Evolutionary conservation across 2,888 invertebrate genomes (phyloP), one percentile per base, ranked within the genome.

Genomic region (Muscina levida): DNA sequence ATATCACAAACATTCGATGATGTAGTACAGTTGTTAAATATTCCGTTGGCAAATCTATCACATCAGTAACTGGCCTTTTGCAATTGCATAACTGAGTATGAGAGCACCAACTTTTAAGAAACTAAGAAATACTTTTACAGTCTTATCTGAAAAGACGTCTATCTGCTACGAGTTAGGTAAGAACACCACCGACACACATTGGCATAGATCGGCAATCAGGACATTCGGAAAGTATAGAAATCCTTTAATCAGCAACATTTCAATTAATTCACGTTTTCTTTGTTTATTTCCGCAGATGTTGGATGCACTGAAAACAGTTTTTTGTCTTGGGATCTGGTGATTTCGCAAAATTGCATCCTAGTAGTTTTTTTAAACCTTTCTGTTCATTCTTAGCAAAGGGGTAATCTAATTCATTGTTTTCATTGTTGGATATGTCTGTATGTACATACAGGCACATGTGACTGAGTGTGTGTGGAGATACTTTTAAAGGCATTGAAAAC

Each of bases 301-400:
- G 19, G 37, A 4, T 8, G 48, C 15, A 31, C 3, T 31, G 31
- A 8, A 31, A 8, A 31, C 8, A 8, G 31, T 5, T 31, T n/a
- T 31, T 42, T 37, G n/a, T 53, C 24, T 59, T 17, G 1, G 4
- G 15, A 22, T 71, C 31, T 22, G 19, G 22, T 8, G 42, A 42
- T 62, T 70, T 73, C 37, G 78, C 71, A 42, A 79, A 31, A 53
- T 70, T 73, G 22, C 48, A 72, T 24, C 46, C 48, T 67, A 15
- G 11, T 26, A n/a, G 26, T n/a, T n/a, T n/a, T n/a, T n/a, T n/a
- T 3, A 8, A 31, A 31, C 31, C 31, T 31, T 31, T 5, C 31
- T 5, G 4, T 31, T 5, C 31, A 15, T 13, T 8, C 10, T 8
- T 15, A 15, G 5, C 57, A 17, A 37, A 39, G 59, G 59, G 37